Base-by-base conservation (phyloP, 35 echinoderm and acorn worm species). In the Diadema setosum region DNA sequence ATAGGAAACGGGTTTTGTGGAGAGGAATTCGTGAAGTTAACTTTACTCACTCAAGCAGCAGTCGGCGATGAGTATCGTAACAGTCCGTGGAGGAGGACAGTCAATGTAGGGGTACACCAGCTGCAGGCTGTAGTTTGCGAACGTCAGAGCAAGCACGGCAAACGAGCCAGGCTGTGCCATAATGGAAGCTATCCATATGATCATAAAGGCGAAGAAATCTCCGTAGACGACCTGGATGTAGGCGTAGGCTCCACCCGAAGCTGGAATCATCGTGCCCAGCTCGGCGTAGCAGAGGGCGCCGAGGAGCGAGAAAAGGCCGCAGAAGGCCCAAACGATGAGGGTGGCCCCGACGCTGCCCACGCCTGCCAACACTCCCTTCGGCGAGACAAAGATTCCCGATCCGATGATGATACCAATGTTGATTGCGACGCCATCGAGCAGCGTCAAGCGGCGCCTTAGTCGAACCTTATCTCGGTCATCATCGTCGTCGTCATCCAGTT, bases 221-320 rank as follows among this genome's bases (percentile, higher is more conserved):
- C 90, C 83, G 46, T 88, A 85, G n/a, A 84, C 48, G 16, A 84
- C 49, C 33, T 64, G 81, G n/a, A 94, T 70, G 64, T 85, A 94
- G 18, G 92, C 82, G 45, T 94, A 94, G n/a, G 86, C 81, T 27
- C 92, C 93, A 0, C 93, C 93, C 33, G 93, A 94, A 14, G 73
- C 60, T 1, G 49, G 87, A 18, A 90, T 90, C 24, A 78, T 90
- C 8, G 93, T 87, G 5, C 87, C 87, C 4, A 94, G 74, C 75
- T 94, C 91, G 15, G 93, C 93, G 59, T 86, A 94, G 56, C 93
- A 94, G 67, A 94, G 83, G 5, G 93, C 93, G 7, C 93, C 93
- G 5, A 94, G 12, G 20, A 85, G 45, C 2, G 93, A 94, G 50
- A 90, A 81, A 26, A 89, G 45, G 8, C 92, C 92, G 46, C 92